Evolutionary conservation across 1,140 invertebrate genomes (phyloP).

Genomic region (Drosophila fuyamai): DNA sequence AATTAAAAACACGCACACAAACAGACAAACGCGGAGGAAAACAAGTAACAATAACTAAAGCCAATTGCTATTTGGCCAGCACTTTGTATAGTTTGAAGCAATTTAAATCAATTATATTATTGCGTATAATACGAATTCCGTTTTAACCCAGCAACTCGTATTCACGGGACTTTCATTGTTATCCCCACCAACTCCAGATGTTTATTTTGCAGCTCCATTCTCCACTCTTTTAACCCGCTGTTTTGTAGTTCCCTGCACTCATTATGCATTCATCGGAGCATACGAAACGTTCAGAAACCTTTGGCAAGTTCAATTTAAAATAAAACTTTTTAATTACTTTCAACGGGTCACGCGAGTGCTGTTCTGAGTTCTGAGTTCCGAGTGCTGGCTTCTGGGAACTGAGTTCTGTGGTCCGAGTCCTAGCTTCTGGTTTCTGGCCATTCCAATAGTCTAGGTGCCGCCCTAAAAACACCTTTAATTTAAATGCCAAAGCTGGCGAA

Average conservation of each 20-base stretch:
- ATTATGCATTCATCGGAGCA: conserved; percentile 42
- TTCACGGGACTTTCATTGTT: conserved; percentile 31
- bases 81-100: conserved; percentile 35
- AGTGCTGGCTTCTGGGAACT: neutral
- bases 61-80: conserved; percentile 26
- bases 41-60: conserved; percentile 47
- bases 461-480: conserved; percentile 57
- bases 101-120: conserved; percentile 47
- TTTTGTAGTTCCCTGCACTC: conserved; percentile 17
- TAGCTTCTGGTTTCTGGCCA: conserved; percentile 8
- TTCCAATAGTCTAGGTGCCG: conserved; percentile 16
- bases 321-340: conserved; percentile 68
- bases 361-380: conserved; percentile 12
- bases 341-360: conserved; percentile 31
- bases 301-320: conserved; percentile 55
- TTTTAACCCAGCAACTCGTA: conserved; percentile 6
- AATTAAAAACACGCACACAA: conserved; percentile 48
- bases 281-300: conserved; percentile 36
- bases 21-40: conserved; percentile 10
- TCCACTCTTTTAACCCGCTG: neutral
- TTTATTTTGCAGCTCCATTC: conserved; percentile 19
- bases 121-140: conserved; percentile 16
- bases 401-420: neutral
- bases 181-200: neutral
- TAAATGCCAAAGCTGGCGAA: conserved; percentile 58